These are phyloP conservation scores for Merops nubicus DNA, from an alignment of 2,113 vertebrate species.

Conservation along the genomic window DNA sequence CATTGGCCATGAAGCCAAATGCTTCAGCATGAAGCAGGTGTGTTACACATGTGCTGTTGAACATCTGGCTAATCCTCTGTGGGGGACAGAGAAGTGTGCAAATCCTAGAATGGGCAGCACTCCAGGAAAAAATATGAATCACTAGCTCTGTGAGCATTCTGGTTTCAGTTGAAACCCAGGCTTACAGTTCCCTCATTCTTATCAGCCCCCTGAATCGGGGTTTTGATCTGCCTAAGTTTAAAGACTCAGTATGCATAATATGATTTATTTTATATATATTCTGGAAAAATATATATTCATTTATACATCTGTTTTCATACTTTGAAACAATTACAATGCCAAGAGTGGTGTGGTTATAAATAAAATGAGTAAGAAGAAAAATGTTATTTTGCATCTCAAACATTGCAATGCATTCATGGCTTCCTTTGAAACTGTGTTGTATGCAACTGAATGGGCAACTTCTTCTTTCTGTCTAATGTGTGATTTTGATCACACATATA, in stretches of 20 bases:
- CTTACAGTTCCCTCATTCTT: neutral
- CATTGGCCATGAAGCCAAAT: neutral
- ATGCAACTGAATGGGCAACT: neutral
- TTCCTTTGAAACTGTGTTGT: neutral
- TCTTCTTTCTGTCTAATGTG: neutral
- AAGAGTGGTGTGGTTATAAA: neutral
- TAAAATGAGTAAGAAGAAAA: neutral
- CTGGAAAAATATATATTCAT: neutral
- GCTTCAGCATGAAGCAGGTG: slow-evolving; percentile 14
- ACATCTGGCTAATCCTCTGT: slow-evolving; percentile 40
- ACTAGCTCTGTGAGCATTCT: neutral
- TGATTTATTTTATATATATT: neutral
- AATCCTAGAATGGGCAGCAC: slow-evolving; percentile 18
- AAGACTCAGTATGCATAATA: neutral
- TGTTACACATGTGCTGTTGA: neutral
- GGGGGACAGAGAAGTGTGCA: neutral
- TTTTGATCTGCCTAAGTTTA: slow-evolving; percentile 9
- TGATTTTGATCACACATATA: neutral
- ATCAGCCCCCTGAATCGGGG: neutral
- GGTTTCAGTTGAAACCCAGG: neutral
- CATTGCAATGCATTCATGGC: neutral
- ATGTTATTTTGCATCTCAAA: neutral
- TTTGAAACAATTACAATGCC: slow-evolving; percentile 1
- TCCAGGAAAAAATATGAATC: neutral
- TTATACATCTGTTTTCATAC: neutral